Conservation (phyloP, 2,888 invertebrate species). For the Leptopilina myrica region DNA sequence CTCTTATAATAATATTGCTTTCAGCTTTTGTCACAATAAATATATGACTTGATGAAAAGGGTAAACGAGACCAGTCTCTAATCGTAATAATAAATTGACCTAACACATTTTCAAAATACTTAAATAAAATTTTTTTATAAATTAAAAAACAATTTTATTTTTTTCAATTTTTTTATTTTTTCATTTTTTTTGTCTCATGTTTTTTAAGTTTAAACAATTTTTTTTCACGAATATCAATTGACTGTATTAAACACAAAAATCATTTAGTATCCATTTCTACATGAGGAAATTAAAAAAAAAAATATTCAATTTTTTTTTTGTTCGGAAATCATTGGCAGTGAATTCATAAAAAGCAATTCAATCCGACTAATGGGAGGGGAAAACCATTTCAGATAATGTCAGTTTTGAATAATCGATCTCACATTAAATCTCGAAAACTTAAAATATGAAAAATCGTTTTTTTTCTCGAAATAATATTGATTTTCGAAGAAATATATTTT, state of each 20-base stretch:
- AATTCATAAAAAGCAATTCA: background rate
- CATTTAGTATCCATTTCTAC: no score
- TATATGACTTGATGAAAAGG: conserved; percentile 16
- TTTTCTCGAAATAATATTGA: background rate
- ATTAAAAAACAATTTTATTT: background rate
- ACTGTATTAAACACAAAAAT: no score
- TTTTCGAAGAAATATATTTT: background rate
- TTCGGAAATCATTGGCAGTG: no score
- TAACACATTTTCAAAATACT: background rate
- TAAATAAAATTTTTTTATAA: no score
- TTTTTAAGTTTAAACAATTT: no score
- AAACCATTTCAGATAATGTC: conserved; percentile 24
- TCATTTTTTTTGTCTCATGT: no score
- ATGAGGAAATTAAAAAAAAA: no score
- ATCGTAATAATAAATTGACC: background rate
- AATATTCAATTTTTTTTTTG: no score
- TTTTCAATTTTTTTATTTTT: no score
- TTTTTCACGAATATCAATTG: no score
- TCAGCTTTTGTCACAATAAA: background rate
- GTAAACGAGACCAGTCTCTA: conserved; percentile 31
- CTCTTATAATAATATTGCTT: background rate
- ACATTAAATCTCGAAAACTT: background rate
- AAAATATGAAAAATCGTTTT: no score
- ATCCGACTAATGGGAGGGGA: conserved; percentile 30
- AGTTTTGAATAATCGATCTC: conserved; percentile 24